These are phyloP conservation scores for Diuraphis noxia DNA, from an alignment of 1,140 invertebrate species.

Conservation along the genomic window DNA sequence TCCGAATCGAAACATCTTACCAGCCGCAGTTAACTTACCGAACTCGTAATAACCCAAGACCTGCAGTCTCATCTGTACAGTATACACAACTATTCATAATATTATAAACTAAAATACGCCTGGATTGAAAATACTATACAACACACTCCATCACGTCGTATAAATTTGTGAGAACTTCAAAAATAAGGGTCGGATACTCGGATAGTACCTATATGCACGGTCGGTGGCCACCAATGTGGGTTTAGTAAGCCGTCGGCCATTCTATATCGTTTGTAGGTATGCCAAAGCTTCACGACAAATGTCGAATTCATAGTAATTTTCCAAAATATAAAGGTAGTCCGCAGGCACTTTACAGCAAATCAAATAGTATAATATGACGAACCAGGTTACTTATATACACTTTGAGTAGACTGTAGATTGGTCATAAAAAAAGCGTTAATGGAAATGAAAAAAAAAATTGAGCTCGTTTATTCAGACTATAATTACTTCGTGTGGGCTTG, in stretches of 20 bases:
- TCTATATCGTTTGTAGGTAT: not conserved
- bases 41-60: not conserved
- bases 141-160: not conserved
- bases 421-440: not conserved
- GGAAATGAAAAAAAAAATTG: not conserved
- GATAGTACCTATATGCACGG: not conserved
- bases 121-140: not conserved
- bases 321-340: not conserved
- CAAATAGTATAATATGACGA: no score
- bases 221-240: not conserved
- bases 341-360: not conserved
- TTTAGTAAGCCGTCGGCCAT: not conserved
- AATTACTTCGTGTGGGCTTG: no score
- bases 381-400: not conserved
- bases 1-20: not conserved
- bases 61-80: not conserved
- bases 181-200: not conserved
- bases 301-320: not conserved
- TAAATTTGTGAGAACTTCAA: not conserved
- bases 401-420: not conserved
- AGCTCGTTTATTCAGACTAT: no score
- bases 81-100: not conserved
- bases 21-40: not conserved
- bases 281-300: not conserved
- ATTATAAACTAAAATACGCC: not conserved